These are phyloP conservation scores for Myotis yumanensis DNA, from an alignment of 2,113 vertebrate genomes.

Conservation along the genomic window DNA sequence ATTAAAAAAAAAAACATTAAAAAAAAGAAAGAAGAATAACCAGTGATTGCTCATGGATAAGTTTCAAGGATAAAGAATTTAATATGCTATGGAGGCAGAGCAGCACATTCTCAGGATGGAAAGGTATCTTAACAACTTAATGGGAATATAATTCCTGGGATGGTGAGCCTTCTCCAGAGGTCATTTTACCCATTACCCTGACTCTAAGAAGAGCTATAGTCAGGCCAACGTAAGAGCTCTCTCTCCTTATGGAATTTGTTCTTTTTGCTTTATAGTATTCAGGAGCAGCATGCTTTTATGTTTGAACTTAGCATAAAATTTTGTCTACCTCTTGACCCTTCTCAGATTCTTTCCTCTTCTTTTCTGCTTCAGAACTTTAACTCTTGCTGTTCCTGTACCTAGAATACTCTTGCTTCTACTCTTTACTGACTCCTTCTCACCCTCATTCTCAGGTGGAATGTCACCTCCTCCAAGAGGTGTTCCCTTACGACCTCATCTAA, in stretches of 20 bases:
- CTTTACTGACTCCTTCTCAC: background rate
- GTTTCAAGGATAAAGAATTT: constrained; percentile 44
- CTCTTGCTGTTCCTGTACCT: background rate
- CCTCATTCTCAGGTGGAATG: background rate
- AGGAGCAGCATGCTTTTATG: background rate
- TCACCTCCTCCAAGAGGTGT: background rate
- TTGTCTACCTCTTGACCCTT: background rate
- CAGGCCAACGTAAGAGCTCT: background rate
- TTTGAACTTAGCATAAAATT: background rate
- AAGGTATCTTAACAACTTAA: background rate
- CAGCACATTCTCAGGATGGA: background rate
- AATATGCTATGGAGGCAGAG: constrained; percentile 23
- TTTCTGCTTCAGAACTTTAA: background rate
- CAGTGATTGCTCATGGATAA: background rate
- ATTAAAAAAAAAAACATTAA: background rate
- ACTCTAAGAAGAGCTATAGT: background rate
- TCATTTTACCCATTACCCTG: background rate
- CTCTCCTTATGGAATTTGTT: background rate
- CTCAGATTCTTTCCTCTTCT: background rate
- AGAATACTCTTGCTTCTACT: background rate
- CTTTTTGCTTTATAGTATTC: background rate
- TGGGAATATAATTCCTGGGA: background rate
- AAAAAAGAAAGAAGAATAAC: constrained; percentile 48
- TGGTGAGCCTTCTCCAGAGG: background rate
- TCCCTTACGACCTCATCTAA: background rate